Percentiles rank a stretch among this genome's conserved stretches.
Conservation (phyloP, 2,888 invertebrate genomes). For the Cosmia pyralina region DNA sequence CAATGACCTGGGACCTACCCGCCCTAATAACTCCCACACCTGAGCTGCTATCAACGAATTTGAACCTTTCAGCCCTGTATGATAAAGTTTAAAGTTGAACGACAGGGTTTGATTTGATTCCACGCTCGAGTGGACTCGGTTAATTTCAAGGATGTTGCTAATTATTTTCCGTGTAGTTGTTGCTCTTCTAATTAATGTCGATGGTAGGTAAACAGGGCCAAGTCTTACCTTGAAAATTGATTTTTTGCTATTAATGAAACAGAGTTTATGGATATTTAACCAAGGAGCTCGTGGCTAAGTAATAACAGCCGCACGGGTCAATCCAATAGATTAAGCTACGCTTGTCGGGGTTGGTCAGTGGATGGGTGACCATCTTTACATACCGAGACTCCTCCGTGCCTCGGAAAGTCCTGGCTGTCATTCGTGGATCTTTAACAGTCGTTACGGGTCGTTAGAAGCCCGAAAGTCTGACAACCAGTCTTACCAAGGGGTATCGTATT, state of each 20-base stretch:
- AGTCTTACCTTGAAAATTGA: background rate
- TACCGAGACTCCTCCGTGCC: too few species aligned
- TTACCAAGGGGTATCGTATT: too few species aligned
- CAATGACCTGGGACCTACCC: constrained; percentile 69
- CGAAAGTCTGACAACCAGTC: too few species aligned
- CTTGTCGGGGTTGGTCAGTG: too few species aligned
- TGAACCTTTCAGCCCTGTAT: constrained; percentile 22
- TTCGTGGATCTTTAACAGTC: too few species aligned
- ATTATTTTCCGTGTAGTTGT: constrained; percentile 41
- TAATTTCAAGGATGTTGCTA: constrained; percentile 53
- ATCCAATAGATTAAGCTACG: too few species aligned
- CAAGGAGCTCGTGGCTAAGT: too few species aligned
- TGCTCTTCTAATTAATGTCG: background rate
- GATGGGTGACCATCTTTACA: too few species aligned
- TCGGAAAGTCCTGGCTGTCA: too few species aligned
- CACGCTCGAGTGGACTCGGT: constrained; percentile 19
- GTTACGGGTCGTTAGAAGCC: too few species aligned
- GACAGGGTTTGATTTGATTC: background rate
- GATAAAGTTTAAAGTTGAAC: constrained; percentile 41
- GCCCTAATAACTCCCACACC: constrained; percentile 64
- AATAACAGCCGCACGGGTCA: too few species aligned
- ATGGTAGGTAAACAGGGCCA: constrained; percentile 1
- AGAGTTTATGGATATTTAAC: background rate
- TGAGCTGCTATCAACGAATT: constrained; percentile 28
- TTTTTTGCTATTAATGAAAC: background rate